Percentiles rank a stretch among this genome's conserved stretches.
These are phyloP conservation scores for Metaphire vulgaris DNA, from an alignment of 1,140 invertebrate species.

Conservation along the genomic window DNA sequence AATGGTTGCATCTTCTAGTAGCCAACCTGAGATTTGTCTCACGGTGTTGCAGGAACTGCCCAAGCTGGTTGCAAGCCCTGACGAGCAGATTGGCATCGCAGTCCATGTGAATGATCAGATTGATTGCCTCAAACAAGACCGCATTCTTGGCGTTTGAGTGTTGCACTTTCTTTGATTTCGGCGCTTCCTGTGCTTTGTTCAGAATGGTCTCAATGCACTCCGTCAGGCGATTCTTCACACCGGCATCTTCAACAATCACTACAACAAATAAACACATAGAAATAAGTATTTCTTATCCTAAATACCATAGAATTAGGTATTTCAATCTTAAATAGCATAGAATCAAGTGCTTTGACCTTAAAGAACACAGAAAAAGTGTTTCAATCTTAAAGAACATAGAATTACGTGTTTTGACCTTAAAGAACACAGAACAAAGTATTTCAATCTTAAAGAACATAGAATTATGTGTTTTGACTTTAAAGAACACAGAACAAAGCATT, in stretches of 20 bases:
- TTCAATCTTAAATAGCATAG: too few species aligned
- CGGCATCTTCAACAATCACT: conserved; percentile 22
- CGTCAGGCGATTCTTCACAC: conserved; percentile 63
- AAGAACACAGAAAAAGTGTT: too few species aligned
- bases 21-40: conserved; percentile 86
- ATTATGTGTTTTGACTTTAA: too few species aligned
- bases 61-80: conserved; percentile 94
- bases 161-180: conserved; percentile 99
- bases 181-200: conserved; percentile 98
- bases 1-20: too few species aligned
- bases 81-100: conserved; percentile 93
- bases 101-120: conserved; percentile 98
- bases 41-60: conserved; percentile 94
- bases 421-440: too few species aligned
- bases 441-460: too few species aligned
- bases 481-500: too few species aligned
- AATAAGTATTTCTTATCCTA: too few species aligned
- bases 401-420: too few species aligned
- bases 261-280: neutral
- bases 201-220: conserved; percentile 99
- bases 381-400: too few species aligned
- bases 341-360: too few species aligned
- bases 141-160: conserved; percentile 99
- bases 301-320: too few species aligned
- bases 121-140: conserved; percentile 98